Evolutionary conservation across 23 tunicate genomes (phyloP), one percentile per base, ranked within the genome.

Genomic region (Clavelina lepadiformis): DNA sequence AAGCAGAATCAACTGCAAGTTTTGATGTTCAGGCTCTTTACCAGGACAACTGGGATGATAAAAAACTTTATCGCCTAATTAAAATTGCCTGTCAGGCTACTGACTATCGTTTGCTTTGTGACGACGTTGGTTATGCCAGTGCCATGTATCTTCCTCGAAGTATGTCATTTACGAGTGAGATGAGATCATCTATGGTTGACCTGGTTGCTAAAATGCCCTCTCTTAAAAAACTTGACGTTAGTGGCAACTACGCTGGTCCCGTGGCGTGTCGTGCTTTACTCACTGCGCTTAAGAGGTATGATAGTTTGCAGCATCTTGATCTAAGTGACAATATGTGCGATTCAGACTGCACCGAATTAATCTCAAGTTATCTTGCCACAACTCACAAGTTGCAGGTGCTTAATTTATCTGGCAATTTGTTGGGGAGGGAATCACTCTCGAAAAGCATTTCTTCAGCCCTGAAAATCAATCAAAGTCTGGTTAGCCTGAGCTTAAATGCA

Each of bases 401-500:
- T 15, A 72, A 72, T 59, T 28, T 86, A 55, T 71, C 95, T 44
- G 79, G 85, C 25, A 86, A 86, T 54, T 60, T 54, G 28, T 61
- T 86, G 15, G 95, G 95, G 13, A 86, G 78, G 34, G 95, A 86
- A 46, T 71, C 95, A 2, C 70, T 86, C 22, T 77, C 84, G 20
- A 37, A 68, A 26, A 34, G 71, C 30, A 46, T 77, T 53, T 65
- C 62, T 15, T 56, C 68, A 47, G 60, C 72, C 30, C 26, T 78
- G 32, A 35, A 19, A 0, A 26, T 19, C 21, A 70, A 77, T 46
- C 5, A 31, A 15, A 5, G 51, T 22, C 58, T 72, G 27, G 38
- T 63, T 38, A 38, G 68, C n/a, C 47, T 86, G 5, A 68, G 72
- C 35, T 6, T 86, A 1, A 71, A 69, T 51, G 64, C 69, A 35